Evolutionary conservation across 2,888 invertebrate genomes (phyloP).

Genomic region (Pteria penguin): DNA sequence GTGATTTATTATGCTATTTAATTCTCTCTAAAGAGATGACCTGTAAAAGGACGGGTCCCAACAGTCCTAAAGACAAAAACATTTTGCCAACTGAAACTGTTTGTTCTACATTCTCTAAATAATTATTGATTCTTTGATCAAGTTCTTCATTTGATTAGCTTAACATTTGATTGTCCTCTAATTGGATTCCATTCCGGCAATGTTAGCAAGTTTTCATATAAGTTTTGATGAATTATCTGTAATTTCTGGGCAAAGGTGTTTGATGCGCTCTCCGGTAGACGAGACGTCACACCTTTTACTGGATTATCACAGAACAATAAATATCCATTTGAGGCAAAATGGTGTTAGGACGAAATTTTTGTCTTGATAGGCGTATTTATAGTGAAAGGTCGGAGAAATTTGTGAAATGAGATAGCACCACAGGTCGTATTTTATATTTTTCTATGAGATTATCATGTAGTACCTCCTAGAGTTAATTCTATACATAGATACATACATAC

Average conservation of each 20-base stretch:
- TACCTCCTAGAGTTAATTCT: too few relatives aligned
- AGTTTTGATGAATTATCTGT: constrained; percentile 42
- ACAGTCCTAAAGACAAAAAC: background rate
- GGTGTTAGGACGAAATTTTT: constrained; percentile 20
- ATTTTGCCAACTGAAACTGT: background rate
- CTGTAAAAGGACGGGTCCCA: background rate
- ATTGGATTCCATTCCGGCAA: constrained; percentile 44
- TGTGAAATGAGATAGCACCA: constrained; percentile 14
- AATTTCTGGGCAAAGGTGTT: constrained; percentile 42
- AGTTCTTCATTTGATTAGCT: constrained; percentile 42
- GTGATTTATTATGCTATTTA: too few relatives aligned
- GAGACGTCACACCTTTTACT: constrained; percentile 43
- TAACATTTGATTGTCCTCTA: constrained; percentile 46
- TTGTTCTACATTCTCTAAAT: constrained; percentile 20
- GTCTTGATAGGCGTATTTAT: constrained; percentile 8
- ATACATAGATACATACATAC: too few relatives aligned
- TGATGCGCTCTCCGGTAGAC: constrained; percentile 38
- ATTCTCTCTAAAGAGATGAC: background rate
- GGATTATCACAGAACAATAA: constrained; percentile 38
- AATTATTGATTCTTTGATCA: constrained; percentile 38
- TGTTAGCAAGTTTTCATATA: constrained; percentile 44
- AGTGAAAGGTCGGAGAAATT: constrained; percentile 23
- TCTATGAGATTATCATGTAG: too few relatives aligned
- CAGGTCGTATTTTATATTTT: constrained; percentile 24
- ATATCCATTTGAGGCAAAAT: constrained; percentile 43